phyloP scores from a whole-genome alignment of 2,888 invertebrate genomes.

The Desoria tigrina region DNA sequence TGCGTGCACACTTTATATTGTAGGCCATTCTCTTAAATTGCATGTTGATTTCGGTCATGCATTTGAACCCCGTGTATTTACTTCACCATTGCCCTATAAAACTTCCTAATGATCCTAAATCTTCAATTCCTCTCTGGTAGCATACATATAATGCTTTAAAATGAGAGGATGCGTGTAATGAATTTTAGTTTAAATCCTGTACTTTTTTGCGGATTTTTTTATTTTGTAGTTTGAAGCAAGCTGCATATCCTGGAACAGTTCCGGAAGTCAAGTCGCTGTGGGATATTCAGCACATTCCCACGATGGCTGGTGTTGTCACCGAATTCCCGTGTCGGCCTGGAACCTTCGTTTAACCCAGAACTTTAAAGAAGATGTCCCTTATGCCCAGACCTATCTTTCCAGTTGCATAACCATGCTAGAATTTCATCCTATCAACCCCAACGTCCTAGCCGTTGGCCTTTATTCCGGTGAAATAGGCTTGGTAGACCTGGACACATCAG shows the following conservation, averaged over 20 bases:
- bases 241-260: constrained; percentile 48
- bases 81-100: background rate
- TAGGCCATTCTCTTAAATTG: too few species aligned
- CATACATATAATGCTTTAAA: too few species aligned
- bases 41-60: too few species aligned
- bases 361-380: constrained; percentile 36
- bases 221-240: constrained; percentile 37
- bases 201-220: too few species aligned
- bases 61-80: background rate
- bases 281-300: constrained; percentile 41
- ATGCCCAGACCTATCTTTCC: constrained; percentile 40
- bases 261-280: constrained; percentile 51
- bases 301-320: constrained; percentile 48
- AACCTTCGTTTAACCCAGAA: constrained; percentile 31
- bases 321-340: constrained; percentile 46
- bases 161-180: too few species aligned
- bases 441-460: constrained; percentile 45
- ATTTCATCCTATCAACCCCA: constrained; percentile 48
- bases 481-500: constrained; percentile 30
- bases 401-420: constrained; percentile 43
- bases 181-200: too few species aligned
- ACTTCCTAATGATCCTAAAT: background rate
- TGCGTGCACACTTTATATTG: constrained; percentile 1
- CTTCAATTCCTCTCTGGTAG: too few species aligned
- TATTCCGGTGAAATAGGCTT: constrained; percentile 47